Evolutionary conservation across 2,113 vertebrate species (phyloP).

Genomic region (Upupa epops): DNA sequence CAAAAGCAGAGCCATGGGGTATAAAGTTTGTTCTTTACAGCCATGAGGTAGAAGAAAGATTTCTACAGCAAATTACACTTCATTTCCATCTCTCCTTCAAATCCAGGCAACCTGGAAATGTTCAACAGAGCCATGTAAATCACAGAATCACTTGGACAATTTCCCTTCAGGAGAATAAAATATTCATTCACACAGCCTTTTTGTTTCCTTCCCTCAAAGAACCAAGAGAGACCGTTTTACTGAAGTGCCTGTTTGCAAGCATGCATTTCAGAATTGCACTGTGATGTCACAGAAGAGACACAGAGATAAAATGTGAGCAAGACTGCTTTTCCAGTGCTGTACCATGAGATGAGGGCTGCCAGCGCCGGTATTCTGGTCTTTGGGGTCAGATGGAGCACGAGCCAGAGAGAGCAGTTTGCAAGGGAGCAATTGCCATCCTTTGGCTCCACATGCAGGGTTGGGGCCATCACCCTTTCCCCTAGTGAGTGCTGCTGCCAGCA

Average conservation of each 20-base stretch:
- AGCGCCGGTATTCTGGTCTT: neutral
- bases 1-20: rapidly evolving
- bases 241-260: neutral
- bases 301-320: neutral
- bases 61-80: neutral
- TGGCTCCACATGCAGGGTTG: rapidly evolving
- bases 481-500: neutral
- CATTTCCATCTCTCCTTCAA: neutral
- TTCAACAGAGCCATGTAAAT: neutral
- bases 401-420: neutral
- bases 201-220: neutral
- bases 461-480: neutral
- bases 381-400: neutral
- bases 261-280: neutral
- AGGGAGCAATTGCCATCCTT: neutral
- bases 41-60: neutral
- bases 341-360: neutral
- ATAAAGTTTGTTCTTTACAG: neutral
- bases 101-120: neutral
- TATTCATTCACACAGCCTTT: neutral
- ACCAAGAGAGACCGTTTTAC: neutral
- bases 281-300: neutral
- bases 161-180: neutral
- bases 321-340: neutral
- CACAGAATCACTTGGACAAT: neutral